A percentile compares a stretch with the other conserved stretches of the same genome.
phyloP scores from a whole-genome alignment of 1,140 invertebrate species.

The Notospermus geniculatus region DNA sequence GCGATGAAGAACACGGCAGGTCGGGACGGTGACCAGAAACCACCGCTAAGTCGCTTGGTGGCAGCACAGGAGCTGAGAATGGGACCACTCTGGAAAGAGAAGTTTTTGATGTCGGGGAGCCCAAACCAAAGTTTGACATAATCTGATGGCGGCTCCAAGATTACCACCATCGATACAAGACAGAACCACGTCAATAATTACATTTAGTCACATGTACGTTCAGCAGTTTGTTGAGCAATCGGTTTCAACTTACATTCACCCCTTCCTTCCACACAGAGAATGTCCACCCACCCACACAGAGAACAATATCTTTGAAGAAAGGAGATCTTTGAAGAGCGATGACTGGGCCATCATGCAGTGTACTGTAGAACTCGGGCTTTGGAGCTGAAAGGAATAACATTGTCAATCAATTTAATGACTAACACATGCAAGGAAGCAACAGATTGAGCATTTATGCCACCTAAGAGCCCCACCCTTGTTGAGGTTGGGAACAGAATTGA shows the following conservation, averaged over 20 bases:
- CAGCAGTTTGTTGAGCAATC: too few species aligned
- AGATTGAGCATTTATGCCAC: too few species aligned
- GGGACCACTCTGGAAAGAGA: conserved; percentile 47
- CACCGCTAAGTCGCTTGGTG: conserved; percentile 37
- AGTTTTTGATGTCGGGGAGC: too few species aligned
- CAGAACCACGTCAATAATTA: too few species aligned
- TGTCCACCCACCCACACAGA: conserved; percentile 57
- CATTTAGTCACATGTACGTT: too few species aligned
- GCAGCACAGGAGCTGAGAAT: conserved; percentile 43
- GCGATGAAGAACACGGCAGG: conserved; percentile 58
- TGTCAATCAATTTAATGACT: not conserved
- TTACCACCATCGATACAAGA: too few species aligned
- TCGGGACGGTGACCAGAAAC: conserved; percentile 56
- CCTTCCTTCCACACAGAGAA: conserved; percentile 57
- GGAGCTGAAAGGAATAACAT: conserved; percentile 42
- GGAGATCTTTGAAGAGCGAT: conserved; percentile 53
- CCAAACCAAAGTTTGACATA: too few species aligned
- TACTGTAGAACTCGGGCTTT: conserved; percentile 52
- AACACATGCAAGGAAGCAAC: too few species aligned
- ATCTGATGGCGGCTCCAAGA: too few species aligned
- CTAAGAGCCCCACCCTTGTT: too few species aligned
- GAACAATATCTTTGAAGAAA: conserved; percentile 57
- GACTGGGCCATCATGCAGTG: conserved; percentile 55
- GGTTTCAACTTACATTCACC: conserved; percentile 41
- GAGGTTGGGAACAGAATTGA: too few species aligned